Evolutionary conservation across 2,113 vertebrate species (phyloP).

Genomic region (Pygoscelis antarcticus): DNA sequence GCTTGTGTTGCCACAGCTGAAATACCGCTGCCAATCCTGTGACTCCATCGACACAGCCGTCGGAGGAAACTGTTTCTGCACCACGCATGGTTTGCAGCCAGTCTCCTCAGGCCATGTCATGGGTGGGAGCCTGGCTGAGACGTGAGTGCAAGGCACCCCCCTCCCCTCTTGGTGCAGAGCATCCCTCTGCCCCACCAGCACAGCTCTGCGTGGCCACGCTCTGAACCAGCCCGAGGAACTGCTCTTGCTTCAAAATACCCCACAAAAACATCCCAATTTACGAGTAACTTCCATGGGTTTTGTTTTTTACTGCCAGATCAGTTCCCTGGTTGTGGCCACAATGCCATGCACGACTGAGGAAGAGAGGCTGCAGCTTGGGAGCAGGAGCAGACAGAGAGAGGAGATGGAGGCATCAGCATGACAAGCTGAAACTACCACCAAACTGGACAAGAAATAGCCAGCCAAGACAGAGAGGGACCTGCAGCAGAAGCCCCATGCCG

Average conservation of each 20-base stretch:
- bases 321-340: accelerated
- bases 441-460: background rate
- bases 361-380: background rate
- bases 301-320: background rate
- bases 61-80: background rate
- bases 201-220: background rate
- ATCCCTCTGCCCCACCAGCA: background rate
- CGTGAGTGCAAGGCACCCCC: background rate
- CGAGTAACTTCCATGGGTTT: background rate
- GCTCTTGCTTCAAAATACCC: background rate
- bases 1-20: background rate
- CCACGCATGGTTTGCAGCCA: background rate
- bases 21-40: background rate
- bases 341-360: background rate
- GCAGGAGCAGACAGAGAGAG: background rate
- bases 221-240: background rate
- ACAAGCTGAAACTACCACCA: background rate
- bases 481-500: background rate
- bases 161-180: background rate
- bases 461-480: background rate
- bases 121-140: background rate
- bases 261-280: background rate
- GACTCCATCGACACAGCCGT: background rate
- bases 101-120: accelerated
- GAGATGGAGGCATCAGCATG: background rate